Conservation (phyloP, 2,113 vertebrate species). For the Neogobius melanostomus region DNA sequence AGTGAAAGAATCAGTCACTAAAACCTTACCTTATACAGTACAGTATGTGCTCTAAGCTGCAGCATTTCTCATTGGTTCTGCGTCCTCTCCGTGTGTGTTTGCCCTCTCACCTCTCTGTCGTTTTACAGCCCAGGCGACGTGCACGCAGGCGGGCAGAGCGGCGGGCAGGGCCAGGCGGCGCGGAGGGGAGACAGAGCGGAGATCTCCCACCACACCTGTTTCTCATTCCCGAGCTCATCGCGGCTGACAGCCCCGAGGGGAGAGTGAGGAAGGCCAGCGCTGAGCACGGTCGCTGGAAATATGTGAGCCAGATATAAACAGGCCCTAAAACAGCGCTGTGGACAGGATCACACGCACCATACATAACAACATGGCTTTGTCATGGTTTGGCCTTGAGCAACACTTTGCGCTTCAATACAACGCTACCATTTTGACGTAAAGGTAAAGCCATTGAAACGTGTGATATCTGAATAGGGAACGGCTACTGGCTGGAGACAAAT, state of each 20-base stretch:
- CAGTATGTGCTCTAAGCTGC: not conserved
- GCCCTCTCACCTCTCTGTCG: slow-evolving; percentile 36
- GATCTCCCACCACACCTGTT: slow-evolving; percentile 78
- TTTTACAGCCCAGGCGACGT: slow-evolving; percentile 42
- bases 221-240: slow-evolving; percentile 72
- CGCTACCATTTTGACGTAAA: not conserved
- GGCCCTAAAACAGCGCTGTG: slow-evolving; percentile 25
- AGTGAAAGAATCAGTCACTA: not conserved
- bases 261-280: slow-evolving; percentile 42
- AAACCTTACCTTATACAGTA: not conserved
- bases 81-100: slow-evolving; percentile 30
- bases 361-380: slow-evolving; percentile 1
- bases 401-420: slow-evolving; percentile 6
- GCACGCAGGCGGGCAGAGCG: slow-evolving; percentile 18
- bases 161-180: slow-evolving; percentile 8
- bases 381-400: slow-evolving; percentile 8
- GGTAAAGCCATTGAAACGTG: not conserved
- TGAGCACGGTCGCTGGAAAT: slow-evolving; percentile 38
- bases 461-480: not conserved
- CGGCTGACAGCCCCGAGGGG: slow-evolving; percentile 53
- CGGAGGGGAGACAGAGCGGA: slow-evolving; percentile 43
- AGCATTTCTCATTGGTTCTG: not conserved
- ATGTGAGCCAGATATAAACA: slow-evolving; percentile 49
- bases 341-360: slow-evolving; percentile 27
- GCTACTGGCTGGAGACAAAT: too few species aligned